Evolutionary conservation across 2,113 vertebrate species (phyloP), one percentile per base, ranked within the genome.

Genomic region (Polypterus bichir): DNA sequence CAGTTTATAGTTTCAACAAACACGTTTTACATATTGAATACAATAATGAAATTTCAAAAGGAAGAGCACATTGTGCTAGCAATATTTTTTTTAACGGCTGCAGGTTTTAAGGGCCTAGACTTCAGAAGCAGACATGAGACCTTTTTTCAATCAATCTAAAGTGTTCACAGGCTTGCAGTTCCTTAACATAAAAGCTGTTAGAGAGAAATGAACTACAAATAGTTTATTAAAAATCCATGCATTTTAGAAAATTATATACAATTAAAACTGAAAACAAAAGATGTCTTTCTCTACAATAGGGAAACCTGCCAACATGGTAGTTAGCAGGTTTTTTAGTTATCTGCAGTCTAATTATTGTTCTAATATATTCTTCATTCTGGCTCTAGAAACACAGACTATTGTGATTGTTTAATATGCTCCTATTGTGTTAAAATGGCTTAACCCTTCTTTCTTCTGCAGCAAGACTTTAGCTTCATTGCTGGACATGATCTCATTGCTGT

Each of bases 1-100:
- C 87, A 87, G 83, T 88, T 88, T 86, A 83, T 80, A 82, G 75
- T 81, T 87, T 82, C 86, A 86, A 88, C 87, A 88, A 88, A 88
- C 86, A 88, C 81, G 84, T 87, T 89, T 86, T 48, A 83, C 83
- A 9, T 46, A 66, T 88, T 86, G 85, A 88, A 87, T 87, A 84
- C 83, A 87, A 86, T 87, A 88, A 88, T 85, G 83, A 87, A 89
- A 88, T 86, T 88, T 85, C 77, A 79, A 79, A 86, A 72, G 83
- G 83, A 85, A 62, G 59, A 60, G 44, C 46, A 6, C 44, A 51
- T 54, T 49, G 27, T 57, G 59, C 27, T 48, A 57, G 60, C 47
- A 57, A 57, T 48, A 57, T 48, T 10, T 11, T 27, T 27, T 48
- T 63, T 63, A 58, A 58, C 8, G 56, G 56, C 44, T 45, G 7